phyloP scores from a whole-genome alignment of 2,888 invertebrate genomes.

The Drosophila ezoana region DNA sequence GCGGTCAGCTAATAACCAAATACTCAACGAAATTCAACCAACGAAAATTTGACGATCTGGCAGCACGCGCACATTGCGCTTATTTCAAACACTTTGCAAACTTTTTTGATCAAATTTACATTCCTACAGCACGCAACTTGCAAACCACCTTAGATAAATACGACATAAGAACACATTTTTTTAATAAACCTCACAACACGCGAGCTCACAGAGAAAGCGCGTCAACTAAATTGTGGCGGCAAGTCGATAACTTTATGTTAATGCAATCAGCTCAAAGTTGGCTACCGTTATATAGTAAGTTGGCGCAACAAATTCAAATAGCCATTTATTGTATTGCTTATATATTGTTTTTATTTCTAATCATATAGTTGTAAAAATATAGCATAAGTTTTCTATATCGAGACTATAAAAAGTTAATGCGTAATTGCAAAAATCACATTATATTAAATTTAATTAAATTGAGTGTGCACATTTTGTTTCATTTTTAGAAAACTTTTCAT shows the following conservation, averaged over 20 bases:
- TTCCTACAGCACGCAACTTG: too few relatives aligned
- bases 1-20: constrained; percentile 17
- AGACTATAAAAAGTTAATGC: constrained; percentile 34
- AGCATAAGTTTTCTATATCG: constrained; percentile 18
- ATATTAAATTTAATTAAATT: constrained; percentile 30
- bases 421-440: constrained; percentile 50
- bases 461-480: constrained; percentile 18
- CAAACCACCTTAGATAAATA: background rate
- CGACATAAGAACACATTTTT: background rate
- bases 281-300: background rate
- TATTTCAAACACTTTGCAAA: too few relatives aligned
- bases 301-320: background rate
- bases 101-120: too few relatives aligned
- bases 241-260: background rate
- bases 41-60: background rate
- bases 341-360: constrained; percentile 16
- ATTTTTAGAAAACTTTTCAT: background rate
- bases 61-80: background rate
- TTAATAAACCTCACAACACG: background rate
- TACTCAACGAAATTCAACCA: constrained; percentile 1
- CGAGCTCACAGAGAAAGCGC: background rate
- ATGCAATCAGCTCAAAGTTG: background rate
- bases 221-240: constrained; percentile 20
- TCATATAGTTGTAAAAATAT: constrained; percentile 19
- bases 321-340: background rate